Conservation (phyloP, 1,140 invertebrate species). For the Drosophila lini region DNA sequence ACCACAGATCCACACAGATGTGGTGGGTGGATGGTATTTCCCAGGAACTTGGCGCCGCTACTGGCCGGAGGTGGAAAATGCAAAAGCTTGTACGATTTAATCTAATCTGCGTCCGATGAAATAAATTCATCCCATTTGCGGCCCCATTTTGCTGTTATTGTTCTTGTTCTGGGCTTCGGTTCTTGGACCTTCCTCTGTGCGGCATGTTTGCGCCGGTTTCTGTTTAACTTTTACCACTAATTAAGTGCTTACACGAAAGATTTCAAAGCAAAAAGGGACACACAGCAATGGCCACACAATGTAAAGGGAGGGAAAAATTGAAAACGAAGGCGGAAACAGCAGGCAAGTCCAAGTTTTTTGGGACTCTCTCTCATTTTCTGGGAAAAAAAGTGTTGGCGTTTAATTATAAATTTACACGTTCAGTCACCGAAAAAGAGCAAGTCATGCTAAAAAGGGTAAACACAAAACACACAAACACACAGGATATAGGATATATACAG, state of each 20-base stretch:
- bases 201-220: constrained; percentile 53
- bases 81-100: constrained; percentile 73
- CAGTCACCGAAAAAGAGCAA: constrained; percentile 71
- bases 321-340: constrained; percentile 54
- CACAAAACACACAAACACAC: constrained; percentile 41
- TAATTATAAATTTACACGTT: constrained; percentile 81
- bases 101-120: constrained; percentile 77
- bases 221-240: constrained; percentile 81
- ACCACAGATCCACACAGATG: constrained; percentile 16
- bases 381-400: constrained; percentile 76
- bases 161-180: constrained; percentile 50
- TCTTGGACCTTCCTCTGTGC: constrained; percentile 24
- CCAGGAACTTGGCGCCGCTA: constrained; percentile 2
- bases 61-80: constrained; percentile 44
- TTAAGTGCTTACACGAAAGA: constrained; percentile 80
- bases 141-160: constrained; percentile 32
- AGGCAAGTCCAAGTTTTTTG: constrained; percentile 39
- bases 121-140: constrained; percentile 71
- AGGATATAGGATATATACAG: constrained; percentile 3
- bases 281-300: constrained; percentile 57
- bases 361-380: constrained; percentile 8
- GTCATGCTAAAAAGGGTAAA: constrained; percentile 73
- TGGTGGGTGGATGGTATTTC: constrained; percentile 3
- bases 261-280: constrained; percentile 73
- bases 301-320: constrained; percentile 44